Base-by-base conservation (phyloP, 2,797 vertebrate genomes). In the Rhynchotus rufescens region DNA sequence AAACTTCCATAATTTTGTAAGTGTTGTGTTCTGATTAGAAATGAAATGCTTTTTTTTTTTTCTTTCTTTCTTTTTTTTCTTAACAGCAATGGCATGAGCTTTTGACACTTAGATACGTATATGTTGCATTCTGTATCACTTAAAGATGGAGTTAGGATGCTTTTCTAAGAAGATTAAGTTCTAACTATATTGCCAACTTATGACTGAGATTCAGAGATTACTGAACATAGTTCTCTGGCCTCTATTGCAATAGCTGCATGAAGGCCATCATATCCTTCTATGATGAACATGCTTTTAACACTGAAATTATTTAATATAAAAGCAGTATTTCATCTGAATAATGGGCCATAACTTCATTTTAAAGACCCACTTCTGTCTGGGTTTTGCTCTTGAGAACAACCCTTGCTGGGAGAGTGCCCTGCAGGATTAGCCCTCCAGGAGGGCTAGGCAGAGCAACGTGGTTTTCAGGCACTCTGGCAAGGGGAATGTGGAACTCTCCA, bases 1-100 rank as follows among this genome's bases (percentile, higher is more conserved):
- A 95, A 99, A 99, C 97, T 98, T 99, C 93, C 99, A 99, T 97
- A 99, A 99, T 94, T 98, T 99, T 97, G 99, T 99, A 94, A 95
- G 98, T 97, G 86, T 22, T 47, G 52, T 52, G 20, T n/a, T 40
- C 64, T 82, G 62, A 56, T 25, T 56, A 34, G 62, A 51, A 85
- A 25, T 36, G 22, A 79, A 74, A 40, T 10, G 6, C 23, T 51
- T 49, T 77, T 57, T 45, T 26, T 65, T 21, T 9, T 17, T 68
- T 36, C 8, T 62, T 62, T 66, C 69, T 73, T 40, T 22, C 14
- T 42, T 42, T 44, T 44, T 17, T 44, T 17, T 17, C 45, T 47
- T 47, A 47, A 32, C 34, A 60, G 52, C 45, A 79, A n/a, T 40
- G 66, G 4, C 8, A 8, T 40, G 6, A 75, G 32, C 49, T 75